Conservation (phyloP, 2,113 vertebrate genomes). For the Coturnix japonica region DNA sequence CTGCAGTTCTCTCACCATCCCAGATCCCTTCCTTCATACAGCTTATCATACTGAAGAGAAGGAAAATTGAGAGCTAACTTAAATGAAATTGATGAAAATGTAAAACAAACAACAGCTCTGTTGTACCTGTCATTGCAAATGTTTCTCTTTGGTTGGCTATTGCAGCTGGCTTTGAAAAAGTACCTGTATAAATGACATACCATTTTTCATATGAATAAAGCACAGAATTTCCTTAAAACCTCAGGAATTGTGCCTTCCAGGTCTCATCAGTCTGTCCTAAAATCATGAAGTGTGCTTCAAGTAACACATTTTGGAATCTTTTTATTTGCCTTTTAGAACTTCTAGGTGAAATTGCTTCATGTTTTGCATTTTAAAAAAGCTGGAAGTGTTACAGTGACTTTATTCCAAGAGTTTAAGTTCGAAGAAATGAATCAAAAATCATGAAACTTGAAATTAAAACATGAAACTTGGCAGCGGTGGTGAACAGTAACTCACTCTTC, state of each 20-base stretch:
- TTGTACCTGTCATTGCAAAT: neutral
- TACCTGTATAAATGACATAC: accelerated
- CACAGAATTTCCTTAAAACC: neutral
- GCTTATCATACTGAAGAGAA: neutral
- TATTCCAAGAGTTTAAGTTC: constrained; percentile 60
- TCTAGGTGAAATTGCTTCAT: constrained; percentile 12
- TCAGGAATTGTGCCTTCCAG: neutral
- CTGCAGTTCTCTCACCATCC: neutral
- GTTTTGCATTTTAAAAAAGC: constrained; percentile 40
- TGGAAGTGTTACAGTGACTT: constrained; percentile 57
- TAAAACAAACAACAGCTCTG: neutral
- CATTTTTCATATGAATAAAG: neutral
- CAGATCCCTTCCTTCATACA: neutral
- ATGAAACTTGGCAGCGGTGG: constrained; percentile 60
- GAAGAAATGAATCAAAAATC: constrained; percentile 61
- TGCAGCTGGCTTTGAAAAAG: neutral
- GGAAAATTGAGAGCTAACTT: neutral
- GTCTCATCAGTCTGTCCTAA: neutral
- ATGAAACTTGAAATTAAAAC: constrained; percentile 65
- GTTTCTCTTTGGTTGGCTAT: neutral
- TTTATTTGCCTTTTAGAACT: constrained; percentile 50
- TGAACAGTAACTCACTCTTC: constrained; percentile 61
- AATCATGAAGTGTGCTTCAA: neutral
- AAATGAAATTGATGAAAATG: neutral
- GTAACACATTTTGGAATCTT: neutral